Conservation (phyloP, 2,888 invertebrate genomes). For the Koerneria pararmatus region DNA sequence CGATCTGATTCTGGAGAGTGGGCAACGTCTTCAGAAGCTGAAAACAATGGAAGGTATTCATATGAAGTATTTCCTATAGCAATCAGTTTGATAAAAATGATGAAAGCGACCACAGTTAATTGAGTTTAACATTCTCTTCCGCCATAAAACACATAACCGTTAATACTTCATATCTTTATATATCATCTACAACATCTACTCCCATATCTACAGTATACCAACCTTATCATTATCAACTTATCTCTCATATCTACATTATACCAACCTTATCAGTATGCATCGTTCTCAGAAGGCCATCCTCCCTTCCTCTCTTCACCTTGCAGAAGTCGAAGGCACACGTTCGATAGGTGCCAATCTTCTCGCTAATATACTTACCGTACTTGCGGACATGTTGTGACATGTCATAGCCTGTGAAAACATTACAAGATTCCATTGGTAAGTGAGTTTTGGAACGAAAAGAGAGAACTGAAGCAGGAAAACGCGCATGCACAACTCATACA, state of each 20-base stretch:
- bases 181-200: no score
- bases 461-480: no score
- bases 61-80: slow-evolving; percentile 10
- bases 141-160: no score
- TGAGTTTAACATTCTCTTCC: no score
- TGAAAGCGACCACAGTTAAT: no score
- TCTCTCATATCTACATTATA: slow-evolving; percentile 21
- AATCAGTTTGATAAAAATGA: no score
- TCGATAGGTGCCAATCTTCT: slow-evolving; percentile 96
- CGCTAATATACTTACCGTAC: slow-evolving; percentile 97
- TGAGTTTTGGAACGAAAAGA: no score
- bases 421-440: slow-evolving; percentile 11
- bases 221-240: no score
- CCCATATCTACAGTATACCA: no score
- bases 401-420: slow-evolving; percentile 77
- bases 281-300: slow-evolving; percentile 90
- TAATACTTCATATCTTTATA: no score
- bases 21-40: slow-evolving; percentile 87
- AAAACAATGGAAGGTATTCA: slow-evolving; percentile 25
- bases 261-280: slow-evolving; percentile 87
- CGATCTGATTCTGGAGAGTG: slow-evolving; percentile 87
- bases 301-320: slow-evolving; percentile 94
- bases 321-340: slow-evolving; percentile 99
- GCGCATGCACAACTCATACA: no score
- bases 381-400: slow-evolving; percentile 98